Base-by-base conservation (phyloP, 1,140 invertebrate species). In the Neodiprion pinetum region DNA sequence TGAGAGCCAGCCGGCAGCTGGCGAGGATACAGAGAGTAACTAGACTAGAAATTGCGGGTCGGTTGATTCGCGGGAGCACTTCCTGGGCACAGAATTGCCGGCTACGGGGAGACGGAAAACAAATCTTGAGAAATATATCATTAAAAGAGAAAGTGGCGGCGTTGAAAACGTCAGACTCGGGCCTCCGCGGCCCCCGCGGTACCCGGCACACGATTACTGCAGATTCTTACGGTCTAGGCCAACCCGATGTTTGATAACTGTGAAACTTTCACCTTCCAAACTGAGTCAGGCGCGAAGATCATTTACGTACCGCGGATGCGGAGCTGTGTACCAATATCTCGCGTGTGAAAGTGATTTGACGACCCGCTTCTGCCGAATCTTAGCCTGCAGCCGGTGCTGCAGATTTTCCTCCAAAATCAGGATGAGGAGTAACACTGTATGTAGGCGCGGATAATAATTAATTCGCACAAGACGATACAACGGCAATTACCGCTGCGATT, bases 191-290 rank as follows among this genome's bases (percentile, higher is more conserved):
- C 53, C 53, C 53, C 53, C 53, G 53, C 53, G n/a, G 53, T 14
- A 61, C 53, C 8, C 53, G 53, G 53, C 9, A 17, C 53, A 61
- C 11, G 53, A 61, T 61, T 61, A 61, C 53, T 61, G 28, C 28
- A 40, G 76, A 71, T 79, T 81, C 77, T 81, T 72, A 80, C 78
- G 82, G 81, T 84, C 82, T 84, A 84, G 82, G 83, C 80, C 82
- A 80, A 61, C 53, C n/a, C 76, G 79, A 76, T 79, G 79, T 81
- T 83, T 76, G 83, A 83, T 84, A 83, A 78, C 80, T 74, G 70
- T 82, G 80, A 82, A 84, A 82, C 83, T 85, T 84, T 85, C 83
- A 83, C 81, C 79, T 77, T 81, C 77, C 74, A 74, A 48, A 47
- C 40, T 48, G 40, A 50, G 53, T 61, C 53, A 61, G 53, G 53